Conservation (phyloP, 2,113 vertebrate genomes). For the Nesogale talazaci region DNA sequence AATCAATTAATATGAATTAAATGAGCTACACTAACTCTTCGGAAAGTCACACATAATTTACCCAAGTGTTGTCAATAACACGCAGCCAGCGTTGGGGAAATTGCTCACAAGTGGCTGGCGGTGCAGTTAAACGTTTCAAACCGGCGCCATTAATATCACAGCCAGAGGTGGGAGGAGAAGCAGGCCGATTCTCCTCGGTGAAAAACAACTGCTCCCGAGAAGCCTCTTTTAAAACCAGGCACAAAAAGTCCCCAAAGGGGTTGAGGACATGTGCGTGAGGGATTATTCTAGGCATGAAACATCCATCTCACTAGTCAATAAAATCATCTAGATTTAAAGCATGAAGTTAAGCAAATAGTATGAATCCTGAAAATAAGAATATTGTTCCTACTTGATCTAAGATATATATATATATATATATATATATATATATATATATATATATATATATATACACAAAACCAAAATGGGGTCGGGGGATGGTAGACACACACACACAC, state of each 20-base stretch:
- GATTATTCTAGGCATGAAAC: background rate
- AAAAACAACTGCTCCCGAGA: background rate
- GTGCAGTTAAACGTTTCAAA: constrained; percentile 85
- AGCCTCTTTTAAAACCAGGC: background rate
- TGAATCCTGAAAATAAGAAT: background rate
- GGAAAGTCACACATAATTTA: constrained; percentile 95
- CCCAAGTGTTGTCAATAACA: constrained; percentile 89
- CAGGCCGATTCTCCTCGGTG: background rate
- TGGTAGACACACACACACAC: background rate
- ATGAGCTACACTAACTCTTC: constrained; percentile 93
- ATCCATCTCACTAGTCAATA: background rate
- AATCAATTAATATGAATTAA: constrained; percentile 98
- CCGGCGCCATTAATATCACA: constrained; percentile 84
- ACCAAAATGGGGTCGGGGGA: background rate
- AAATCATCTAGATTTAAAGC: background rate
- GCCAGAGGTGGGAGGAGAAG: constrained; percentile 38
- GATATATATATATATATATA: background rate
- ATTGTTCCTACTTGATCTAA: background rate
- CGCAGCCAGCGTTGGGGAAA: constrained; percentile 85
- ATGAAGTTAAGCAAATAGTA: background rate
- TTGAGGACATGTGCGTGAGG: background rate
- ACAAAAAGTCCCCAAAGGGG: background rate
- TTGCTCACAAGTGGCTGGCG: constrained; percentile 83
- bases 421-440: no score
- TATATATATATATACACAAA: no score